Evolutionary conservation across 92 coral and sea anemone species (phyloP), one percentile per base, ranked within the genome.

Genomic region (Pocillopora meandrina): DNA sequence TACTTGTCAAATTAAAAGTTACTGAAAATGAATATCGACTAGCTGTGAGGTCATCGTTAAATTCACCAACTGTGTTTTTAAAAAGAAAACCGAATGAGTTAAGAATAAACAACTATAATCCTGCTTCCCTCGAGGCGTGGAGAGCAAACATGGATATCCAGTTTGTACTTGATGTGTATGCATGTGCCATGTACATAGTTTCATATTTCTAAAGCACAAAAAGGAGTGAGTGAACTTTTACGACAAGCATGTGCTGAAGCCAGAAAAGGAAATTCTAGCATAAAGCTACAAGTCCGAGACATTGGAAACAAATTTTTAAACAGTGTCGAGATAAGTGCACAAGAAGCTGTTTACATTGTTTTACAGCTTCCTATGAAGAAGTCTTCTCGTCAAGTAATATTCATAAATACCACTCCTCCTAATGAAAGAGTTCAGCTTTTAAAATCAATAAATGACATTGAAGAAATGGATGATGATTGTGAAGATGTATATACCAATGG

Each of bases 91-190:
- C 95, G 21, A 77, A 92, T 90, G 95, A 92, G 67, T 49, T 92
- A 52, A 65, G 88, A 42, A 58, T 82, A 56, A 82, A 82, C 19
- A 82, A 82, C 42, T 71, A 82, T 26, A 82, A 82, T 35, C 57
- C 15, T 11, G 55, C 57, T 49, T 82, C 78, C 60, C 85, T 82
- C 16, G 19, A 31, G 16, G 93, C 93, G 61, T 92, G 95, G 93
- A 86, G 93, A 85, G 91, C 93, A 13, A 92, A 90, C 62, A 90
- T 91, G 92, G 92, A 88, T 78, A 76, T 91, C 31, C 91, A 91
- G 76, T 91, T 71, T 91, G 89, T 91, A 26, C 85, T 91, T 15
- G 92, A 92, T 89, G 89, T 89, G 5, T 89, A 86, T 85, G 90
- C 92, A 26, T 82, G 95, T 89, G 95, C 95, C 57, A 65, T 89